Evolutionary conservation across 2,113 vertebrate species (phyloP).

Genomic region (Capreolus pygargus): DNA sequence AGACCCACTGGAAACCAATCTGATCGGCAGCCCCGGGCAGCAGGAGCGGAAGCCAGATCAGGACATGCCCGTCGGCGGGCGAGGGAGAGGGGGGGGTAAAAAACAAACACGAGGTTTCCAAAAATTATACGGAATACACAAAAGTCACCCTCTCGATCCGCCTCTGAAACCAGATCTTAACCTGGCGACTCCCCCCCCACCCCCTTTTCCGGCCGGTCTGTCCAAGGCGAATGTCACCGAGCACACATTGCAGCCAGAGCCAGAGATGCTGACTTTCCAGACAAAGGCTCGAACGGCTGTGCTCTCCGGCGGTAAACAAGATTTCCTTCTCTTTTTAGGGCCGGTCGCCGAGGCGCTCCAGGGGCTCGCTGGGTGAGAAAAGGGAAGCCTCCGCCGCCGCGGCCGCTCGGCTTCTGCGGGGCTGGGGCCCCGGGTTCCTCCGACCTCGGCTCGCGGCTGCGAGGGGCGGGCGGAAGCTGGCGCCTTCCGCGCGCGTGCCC

Average conservation of each 20-base stretch:
- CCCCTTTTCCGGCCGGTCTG: background rate
- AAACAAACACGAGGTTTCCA: background rate
- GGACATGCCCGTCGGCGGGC: slow-evolving; percentile 76
- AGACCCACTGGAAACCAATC: slow-evolving; percentile 66
- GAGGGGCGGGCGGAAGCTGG: slow-evolving; percentile 21
- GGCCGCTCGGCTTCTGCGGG: slow-evolving; percentile 11
- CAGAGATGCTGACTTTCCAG: slow-evolving; percentile 72
- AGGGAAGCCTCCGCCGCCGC: slow-evolving; percentile 19
- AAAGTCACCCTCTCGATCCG: slow-evolving; percentile 53
- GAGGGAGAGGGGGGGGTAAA: background rate
- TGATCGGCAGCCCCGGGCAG: slow-evolving; percentile 16
- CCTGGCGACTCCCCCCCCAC: background rate
- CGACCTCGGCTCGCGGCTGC: slow-evolving; percentile 23
- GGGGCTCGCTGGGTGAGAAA: slow-evolving; percentile 48
- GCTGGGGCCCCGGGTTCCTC: slow-evolving; percentile 43
- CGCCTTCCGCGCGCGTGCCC: slow-evolving; percentile 51
- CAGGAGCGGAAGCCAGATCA: slow-evolving; percentile 64
- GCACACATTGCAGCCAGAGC: slow-evolving; percentile 56
- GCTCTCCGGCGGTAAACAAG: slow-evolving; percentile 72
- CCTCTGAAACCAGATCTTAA: slow-evolving; percentile 5
- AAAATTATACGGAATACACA: slow-evolving; percentile 54
- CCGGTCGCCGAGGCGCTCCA: slow-evolving; percentile 54
- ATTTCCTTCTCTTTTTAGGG: slow-evolving; percentile 66
- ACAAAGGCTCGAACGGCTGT: slow-evolving; percentile 77
- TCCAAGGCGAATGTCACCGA: slow-evolving; percentile 55